Evolutionary conservation across 2,888 invertebrate genomes (phyloP).

Genomic region (Eurois occulta): DNA sequence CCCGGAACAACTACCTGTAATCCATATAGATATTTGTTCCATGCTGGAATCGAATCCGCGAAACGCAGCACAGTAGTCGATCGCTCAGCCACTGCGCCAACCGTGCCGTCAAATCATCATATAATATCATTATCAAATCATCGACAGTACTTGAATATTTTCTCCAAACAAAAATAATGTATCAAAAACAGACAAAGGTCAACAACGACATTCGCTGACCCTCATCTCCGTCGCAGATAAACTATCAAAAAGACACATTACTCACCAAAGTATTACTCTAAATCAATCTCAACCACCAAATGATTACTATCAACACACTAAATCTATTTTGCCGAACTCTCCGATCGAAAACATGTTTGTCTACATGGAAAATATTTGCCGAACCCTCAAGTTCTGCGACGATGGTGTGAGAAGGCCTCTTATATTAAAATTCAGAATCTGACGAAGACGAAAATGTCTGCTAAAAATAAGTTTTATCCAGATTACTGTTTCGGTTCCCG

Average conservation of each 20-base stretch:
- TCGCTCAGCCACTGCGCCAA: too few relatives aligned
- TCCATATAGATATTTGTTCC: too few relatives aligned
- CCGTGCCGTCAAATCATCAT: too few relatives aligned
- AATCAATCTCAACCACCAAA: constrained; percentile 59
- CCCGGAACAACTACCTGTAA: too few relatives aligned
- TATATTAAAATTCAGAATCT: constrained; percentile 61
- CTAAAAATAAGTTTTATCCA: constrained; percentile 28
- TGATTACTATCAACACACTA: constrained; percentile 61
- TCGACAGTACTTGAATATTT: neutral
- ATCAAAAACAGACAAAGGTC: constrained; percentile 10
- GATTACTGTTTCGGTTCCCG: neutral
- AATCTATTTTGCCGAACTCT: constrained; percentile 61
- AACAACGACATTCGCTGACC: constrained; percentile 22
- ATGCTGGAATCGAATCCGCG: too few relatives aligned
- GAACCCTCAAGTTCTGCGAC: constrained; percentile 13
- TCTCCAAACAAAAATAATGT: neutral
- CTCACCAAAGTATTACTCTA: constrained; percentile 59
- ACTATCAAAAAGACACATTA: constrained; percentile 44
- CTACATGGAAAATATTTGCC: constrained; percentile 47
- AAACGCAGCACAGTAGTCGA: too few relatives aligned
- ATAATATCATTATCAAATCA: neutral
- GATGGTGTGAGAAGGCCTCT: constrained; percentile 18
- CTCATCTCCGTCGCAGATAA: constrained; percentile 27
- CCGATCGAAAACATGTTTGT: constrained; percentile 66
- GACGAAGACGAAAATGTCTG: constrained; percentile 41